Base-by-base conservation (phyloP, 2,888 invertebrate species). In the Chydorus sphaericus region DNA sequence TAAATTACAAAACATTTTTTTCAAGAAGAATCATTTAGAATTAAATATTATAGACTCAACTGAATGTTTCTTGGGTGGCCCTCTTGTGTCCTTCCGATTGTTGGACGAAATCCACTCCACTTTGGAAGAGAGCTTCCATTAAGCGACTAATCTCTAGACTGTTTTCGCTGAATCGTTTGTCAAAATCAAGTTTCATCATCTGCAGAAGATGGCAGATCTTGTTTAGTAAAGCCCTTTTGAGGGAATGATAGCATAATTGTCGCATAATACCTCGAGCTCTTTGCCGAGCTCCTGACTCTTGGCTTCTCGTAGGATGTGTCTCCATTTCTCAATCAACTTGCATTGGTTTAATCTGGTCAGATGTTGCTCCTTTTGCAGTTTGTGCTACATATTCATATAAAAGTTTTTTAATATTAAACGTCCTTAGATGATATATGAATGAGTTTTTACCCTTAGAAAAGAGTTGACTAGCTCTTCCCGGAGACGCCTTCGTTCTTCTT, bases 281-380 rank as follows among this genome's bases (percentile, higher is more conserved):
- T 79, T 71, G 37, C 78, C 76, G 71, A 87, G 75, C 65, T 86
- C 83, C 58, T 80, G 79, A 64, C 83, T 82, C 72, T 88, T 89
- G 53, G 82, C 76, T 66, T 78, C 79, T 0, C 89, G 76, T 55
- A 89, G 70, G 58, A 85, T 78, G 59, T 79, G 82, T 49, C 88
- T 79, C 88, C 88, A 89, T 68, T 83, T 80, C 69, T 86, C 85
- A 66, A 88, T 87, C 54, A 89, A 81, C 72, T 89, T 89, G 0
- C 88, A 85, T 59, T 81, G 77, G 67, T 89, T 89, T 52, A 85
- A 71, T 51, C 86, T 78, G 3, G 83, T 77, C 68, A 82, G 87
- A 0, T 79, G 78, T 67, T 87, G 85, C 68, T 89, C 89, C 60
- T 79, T 82, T 67, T 82, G 84, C 7, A 88, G 71, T 75, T 89